phyloP scores from a whole-genome alignment of 2,113 vertebrate genomes.

The Tetraodon nigroviridis region DNA sequence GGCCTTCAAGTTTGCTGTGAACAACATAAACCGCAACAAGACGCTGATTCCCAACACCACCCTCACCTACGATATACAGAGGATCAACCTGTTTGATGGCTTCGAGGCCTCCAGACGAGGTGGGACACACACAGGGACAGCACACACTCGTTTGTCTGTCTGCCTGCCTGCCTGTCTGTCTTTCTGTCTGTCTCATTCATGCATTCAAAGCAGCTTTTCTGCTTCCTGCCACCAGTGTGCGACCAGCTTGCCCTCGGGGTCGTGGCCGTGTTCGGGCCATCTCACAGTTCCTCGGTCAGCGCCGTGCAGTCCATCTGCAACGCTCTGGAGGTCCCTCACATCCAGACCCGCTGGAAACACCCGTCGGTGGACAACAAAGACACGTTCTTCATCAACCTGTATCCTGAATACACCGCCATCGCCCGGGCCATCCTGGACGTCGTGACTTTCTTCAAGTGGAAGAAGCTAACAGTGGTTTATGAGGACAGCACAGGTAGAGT shows the following conservation, averaged over 20 bases:
- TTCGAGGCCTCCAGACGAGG: conserved; percentile 98
- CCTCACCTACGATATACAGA: conserved; percentile 97
- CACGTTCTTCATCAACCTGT: conserved; percentile 94
- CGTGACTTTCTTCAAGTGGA: conserved; percentile 93
- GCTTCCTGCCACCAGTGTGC: conserved; percentile 79
- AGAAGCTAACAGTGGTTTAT: conserved; percentile 88
- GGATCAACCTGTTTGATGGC: conserved; percentile 95
- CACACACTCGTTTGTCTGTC: neutral
- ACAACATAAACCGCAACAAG: conserved; percentile 95
- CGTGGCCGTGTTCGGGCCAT: conserved; percentile 92
- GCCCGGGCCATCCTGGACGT: conserved; percentile 92
- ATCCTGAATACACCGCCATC: conserved; percentile 90
- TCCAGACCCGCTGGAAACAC: conserved; percentile 97
- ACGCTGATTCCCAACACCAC: conserved; percentile 95
- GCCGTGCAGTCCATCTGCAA: conserved; percentile 98
- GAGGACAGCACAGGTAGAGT: conserved; percentile 91
- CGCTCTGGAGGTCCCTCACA: conserved; percentile 94
- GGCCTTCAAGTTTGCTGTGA: conserved; percentile 98
- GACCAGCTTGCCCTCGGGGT: conserved; percentile 96
- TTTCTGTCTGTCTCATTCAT: neutral
- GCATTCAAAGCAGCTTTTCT: neutral
- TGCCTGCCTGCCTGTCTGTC: too few relatives aligned
- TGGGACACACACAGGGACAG: conserved; percentile 42
- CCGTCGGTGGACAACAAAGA: conserved; percentile 90
- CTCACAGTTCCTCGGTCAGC: conserved; percentile 92